Evolutionary conservation across 2,888 invertebrate genomes (phyloP).

Genomic region (Rhyacophila evoluta): DNA sequence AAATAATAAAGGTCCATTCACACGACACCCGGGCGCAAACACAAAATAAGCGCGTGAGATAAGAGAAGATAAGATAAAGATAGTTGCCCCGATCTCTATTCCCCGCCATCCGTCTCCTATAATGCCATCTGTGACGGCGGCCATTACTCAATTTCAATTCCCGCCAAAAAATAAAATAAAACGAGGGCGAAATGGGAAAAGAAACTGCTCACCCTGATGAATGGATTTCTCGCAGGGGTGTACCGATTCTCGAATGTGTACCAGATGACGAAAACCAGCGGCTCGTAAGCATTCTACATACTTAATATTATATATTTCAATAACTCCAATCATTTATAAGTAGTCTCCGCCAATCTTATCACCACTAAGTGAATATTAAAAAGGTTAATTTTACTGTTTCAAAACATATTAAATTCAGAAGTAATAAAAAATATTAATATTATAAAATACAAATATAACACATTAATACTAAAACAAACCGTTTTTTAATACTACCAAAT

Average conservation of each 20-base stretch:
- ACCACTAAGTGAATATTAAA: no score
- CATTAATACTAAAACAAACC: no score
- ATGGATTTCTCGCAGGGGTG: constrained; percentile 41
- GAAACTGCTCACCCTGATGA: constrained; percentile 50
- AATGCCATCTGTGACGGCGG: constrained; percentile 69
- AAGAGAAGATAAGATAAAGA: constrained; percentile 35
- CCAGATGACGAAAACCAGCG: neutral
- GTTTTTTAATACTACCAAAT: no score
- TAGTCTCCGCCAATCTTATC: no score
- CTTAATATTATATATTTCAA: no score
- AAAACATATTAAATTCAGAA: no score
- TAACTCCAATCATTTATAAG: no score
- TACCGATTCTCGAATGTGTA: constrained; percentile 2
- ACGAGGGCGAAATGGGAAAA: constrained; percentile 49
- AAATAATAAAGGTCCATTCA: constrained; percentile 19
- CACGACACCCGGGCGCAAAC: constrained; percentile 28
- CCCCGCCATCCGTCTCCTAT: constrained; percentile 69
- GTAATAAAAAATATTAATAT: no score
- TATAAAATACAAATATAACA: no score
- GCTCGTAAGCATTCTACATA: no score
- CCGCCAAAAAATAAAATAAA: constrained; percentile 59
- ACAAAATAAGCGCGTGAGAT: constrained; percentile 34
- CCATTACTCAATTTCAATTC: constrained; percentile 69
- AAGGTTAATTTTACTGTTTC: no score
- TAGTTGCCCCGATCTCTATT: constrained; percentile 61